A percentile compares a stretch with the other conserved stretches of the same genome.
These are phyloP conservation scores for Xiphophorus birchmanni DNA, from an alignment of 2,797 vertebrate species.

Conservation along the genomic window DNA sequence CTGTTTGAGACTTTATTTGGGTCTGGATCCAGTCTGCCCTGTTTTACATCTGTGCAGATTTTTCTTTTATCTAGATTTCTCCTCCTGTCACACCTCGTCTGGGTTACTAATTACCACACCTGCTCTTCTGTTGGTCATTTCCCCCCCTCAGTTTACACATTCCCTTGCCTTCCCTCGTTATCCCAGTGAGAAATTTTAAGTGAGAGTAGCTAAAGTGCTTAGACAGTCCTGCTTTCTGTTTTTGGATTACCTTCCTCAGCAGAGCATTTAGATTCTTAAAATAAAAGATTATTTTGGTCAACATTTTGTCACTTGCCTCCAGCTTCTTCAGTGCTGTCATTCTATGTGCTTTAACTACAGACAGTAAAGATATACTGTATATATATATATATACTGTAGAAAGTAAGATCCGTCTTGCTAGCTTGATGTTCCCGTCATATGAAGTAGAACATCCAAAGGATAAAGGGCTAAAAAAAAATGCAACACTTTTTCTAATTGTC, in stretches of 20 bases:
- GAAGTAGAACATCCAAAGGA: not conserved
- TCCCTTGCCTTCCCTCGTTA: no score
- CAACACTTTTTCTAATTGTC: not conserved
- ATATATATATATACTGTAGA: not conserved
- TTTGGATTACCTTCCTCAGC: not conserved
- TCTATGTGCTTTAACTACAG: not conserved
- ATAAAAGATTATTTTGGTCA: not conserved
- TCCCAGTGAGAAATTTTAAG: not conserved
- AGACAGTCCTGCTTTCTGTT: conserved; percentile 1
- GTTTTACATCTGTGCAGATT: not conserved
- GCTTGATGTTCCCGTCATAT: not conserved
- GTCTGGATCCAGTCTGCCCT: not conserved
- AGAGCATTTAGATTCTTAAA: not conserved
- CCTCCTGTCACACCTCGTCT: not conserved
- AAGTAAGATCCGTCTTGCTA: not conserved
- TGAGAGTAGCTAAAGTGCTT: not conserved
- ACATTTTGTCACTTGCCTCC: not conserved
- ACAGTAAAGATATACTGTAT: not conserved
- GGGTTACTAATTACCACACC: not conserved
- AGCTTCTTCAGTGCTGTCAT: not conserved
- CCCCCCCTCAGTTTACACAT: not conserved
- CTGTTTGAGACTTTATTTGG: not conserved
- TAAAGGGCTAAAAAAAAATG: not conserved
- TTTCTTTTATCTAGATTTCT: not conserved
- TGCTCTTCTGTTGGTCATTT: not conserved